Base-by-base conservation (phyloP, 2,797 vertebrate genomes). In the Myotis vivesi region DNA sequence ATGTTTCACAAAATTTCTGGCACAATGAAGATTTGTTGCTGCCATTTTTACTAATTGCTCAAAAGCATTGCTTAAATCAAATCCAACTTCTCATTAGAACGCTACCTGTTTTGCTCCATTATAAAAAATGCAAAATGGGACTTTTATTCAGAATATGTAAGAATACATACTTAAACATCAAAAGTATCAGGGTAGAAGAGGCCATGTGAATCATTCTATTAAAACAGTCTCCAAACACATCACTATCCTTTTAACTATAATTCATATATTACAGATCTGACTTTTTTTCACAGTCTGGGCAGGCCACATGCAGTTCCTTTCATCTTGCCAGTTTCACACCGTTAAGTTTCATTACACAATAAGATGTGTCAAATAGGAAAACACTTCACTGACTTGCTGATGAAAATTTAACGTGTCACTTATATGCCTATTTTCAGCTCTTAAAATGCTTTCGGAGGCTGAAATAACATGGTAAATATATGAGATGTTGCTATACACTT, bases 321-420 rank as follows among this genome's bases (percentile, higher is more conserved):
- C 33, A 69, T 57, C 36, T 91, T 75, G 95, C 41, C 79, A 80
- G 73, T 93, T 97, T 94, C 87, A 87, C 13, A 66, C 38, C 49
- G 36, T 94, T 97, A 95, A 38, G 41, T 93, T 95, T 97, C 92
- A 95, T 97, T 95, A 89, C 59, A 96, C 28, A 85, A 33, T 83
- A 33, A 80, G 76, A 87, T 80, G 49, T 92, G 80, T 94, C 81
- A 94, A 91, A 89, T 72, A 96, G 75, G 23, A 94, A 95, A 96
- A 95, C 46, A 86, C 46, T 81, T 94, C 68, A 90, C 33, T 71
- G 59, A 69, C 68, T 94, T 87, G 64, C 53, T 91, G 89, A 92
- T 94, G 81, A 94, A 96, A 97, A 97, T 93, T 80, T 96, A 96
- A 89, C 19, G 0, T 92, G 87, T 92, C 92, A 92, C 76, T 96